Base-by-base conservation (phyloP, 1,140 invertebrate genomes). In the Ephestia elutella region DNA sequence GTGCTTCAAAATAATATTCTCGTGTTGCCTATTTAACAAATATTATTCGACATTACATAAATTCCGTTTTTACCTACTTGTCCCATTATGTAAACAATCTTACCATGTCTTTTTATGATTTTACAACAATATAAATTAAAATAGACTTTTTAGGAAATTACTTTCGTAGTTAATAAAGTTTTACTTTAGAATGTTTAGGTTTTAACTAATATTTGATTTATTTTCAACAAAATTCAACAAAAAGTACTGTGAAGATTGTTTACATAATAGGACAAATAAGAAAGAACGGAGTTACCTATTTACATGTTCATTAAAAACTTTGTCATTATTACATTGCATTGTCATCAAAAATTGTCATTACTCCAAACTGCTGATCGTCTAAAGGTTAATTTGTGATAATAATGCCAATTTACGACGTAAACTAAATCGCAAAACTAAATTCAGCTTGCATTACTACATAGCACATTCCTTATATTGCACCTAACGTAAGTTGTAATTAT, bases 401-500 rank as follows among this genome's bases (percentile, higher is more conserved):
- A 77, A 75, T 75, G 73, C 72, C 73, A 82, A 76, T 75, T 73
- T 67, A 63, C 54, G 25, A 70, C 62, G 62, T 71, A 63, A 63
- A 62, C 67, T 51, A 56, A 20, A 62, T 68, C 51, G 56, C 32
- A 28, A 59, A 58, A 50, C 11, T 28, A 59, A 4, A 57, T 35
- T 60, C 57, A 60, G 59, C 48, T 69, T 63, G 60, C 62, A 61
- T 56, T 63, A 69, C 50, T 20, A 53, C 21, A 50, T 19, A 53
- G 70, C 68, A 75, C 78, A 80, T 79, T 82, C 76, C 75, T 75
- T 69, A 55, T 65, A 65, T 32, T 70, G 77, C 72, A 81, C 71
- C 54, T 65, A 72, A 71, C 49, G 61, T 75, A 70, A 68, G 65
- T 78, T 70, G 65, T 76, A 71, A 62, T 77, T 74, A 75, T 77